Evolutionary conservation across 2,113 vertebrate genomes (phyloP).

Genomic region (Paramormyrops kingsleyae): DNA sequence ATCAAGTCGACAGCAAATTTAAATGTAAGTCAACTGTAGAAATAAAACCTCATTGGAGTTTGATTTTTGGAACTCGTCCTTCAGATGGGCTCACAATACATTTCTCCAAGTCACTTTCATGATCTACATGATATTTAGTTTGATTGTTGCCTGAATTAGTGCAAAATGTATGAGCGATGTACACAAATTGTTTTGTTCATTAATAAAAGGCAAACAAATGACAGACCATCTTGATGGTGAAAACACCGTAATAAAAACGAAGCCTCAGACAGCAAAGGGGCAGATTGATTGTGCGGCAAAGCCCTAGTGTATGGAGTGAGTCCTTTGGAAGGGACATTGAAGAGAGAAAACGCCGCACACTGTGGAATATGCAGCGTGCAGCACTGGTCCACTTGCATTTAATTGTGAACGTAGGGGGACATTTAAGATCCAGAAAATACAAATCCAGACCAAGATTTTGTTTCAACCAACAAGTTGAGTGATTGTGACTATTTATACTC

Average conservation of each 20-base stretch:
- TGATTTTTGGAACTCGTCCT: not conserved
- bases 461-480: not conserved
- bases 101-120: not conserved
- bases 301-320: not conserved
- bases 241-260: not conserved
- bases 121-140: not conserved
- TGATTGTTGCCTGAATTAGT: not conserved
- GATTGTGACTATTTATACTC: not conserved
- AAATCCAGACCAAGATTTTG: not conserved
- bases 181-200: not conserved
- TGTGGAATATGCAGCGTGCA: not conserved
- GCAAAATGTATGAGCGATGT: not conserved
- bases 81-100: not conserved
- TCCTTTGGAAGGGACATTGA: not conserved
- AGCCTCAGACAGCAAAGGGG: not conserved
- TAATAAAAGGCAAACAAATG: not conserved
- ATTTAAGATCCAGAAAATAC: not conserved
- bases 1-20: not conserved
- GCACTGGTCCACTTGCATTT: not conserved
- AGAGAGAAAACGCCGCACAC: not conserved
- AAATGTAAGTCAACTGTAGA: not conserved
- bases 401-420: not conserved
- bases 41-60: not conserved
- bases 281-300: not conserved
- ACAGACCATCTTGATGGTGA: not conserved